Conservation (phyloP, 2,113 vertebrate genomes). For the Urocynchramus pylzowi region DNA sequence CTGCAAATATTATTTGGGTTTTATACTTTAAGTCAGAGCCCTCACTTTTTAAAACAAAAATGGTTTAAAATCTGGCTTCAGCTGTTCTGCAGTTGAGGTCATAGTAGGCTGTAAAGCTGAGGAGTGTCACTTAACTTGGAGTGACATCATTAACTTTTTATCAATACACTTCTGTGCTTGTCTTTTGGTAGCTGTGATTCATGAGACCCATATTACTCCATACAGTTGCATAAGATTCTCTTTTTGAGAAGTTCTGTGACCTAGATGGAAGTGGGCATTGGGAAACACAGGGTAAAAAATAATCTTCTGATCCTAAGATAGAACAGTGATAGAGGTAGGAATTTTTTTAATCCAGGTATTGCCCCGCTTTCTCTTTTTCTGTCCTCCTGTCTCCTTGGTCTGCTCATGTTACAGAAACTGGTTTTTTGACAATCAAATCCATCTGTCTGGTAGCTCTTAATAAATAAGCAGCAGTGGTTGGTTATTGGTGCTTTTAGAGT, state of each 20-base stretch:
- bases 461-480: background rate
- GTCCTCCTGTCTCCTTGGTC: background rate
- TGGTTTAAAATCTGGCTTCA: background rate
- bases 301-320: background rate
- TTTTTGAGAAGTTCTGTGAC: background rate
- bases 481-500: background rate
- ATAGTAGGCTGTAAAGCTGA: background rate
- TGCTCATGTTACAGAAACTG: background rate
- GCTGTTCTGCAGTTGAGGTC: background rate
- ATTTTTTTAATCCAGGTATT: background rate
- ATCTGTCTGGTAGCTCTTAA: background rate
- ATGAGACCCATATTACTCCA: background rate
- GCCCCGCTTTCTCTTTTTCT: background rate
- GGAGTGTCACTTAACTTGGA: background rate
- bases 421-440: background rate
- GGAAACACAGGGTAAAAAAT: background rate
- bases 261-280: background rate
- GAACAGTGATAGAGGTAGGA: background rate
- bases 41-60: background rate
- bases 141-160: background rate
- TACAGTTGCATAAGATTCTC: background rate
- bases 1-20: background rate
- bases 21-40: background rate
- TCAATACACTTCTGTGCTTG: background rate
- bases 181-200: background rate